Evolutionary conservation across 2,113 vertebrate species (phyloP).

Genomic region (Thunnus thynnus): DNA sequence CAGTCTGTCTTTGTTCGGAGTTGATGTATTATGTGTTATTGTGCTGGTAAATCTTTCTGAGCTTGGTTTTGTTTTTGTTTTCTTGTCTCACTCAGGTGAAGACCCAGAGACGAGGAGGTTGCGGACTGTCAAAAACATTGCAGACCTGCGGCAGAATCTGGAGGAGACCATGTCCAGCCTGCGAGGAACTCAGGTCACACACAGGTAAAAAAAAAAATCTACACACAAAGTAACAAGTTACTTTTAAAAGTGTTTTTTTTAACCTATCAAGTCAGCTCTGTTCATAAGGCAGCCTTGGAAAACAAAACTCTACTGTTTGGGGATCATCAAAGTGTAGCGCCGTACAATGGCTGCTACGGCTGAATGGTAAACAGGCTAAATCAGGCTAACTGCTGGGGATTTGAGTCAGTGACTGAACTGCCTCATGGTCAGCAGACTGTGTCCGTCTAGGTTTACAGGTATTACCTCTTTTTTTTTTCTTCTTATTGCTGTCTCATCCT

Average conservation of each 20-base stretch:
- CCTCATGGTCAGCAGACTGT: conserved; percentile 60
- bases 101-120: conserved; percentile 92
- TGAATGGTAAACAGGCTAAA: conserved; percentile 43
- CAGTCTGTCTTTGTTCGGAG: not conserved
- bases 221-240: not conserved
- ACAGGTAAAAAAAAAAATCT: conserved; percentile 76
- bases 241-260: not conserved
- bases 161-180: conserved; percentile 98
- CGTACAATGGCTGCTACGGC: conserved; percentile 21
- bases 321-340: conserved; percentile 40
- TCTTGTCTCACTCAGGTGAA: conserved; percentile 83
- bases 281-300: not conserved
- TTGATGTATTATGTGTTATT: not conserved
- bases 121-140: conserved; percentile 95
- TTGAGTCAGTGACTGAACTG: conserved; percentile 26
- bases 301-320: conserved; percentile 60
- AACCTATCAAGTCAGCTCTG: not conserved
- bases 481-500: conserved; percentile 6
- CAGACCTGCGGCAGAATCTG: conserved; percentile 95
- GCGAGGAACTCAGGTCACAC: conserved; percentile 94
- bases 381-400: conserved; percentile 35
- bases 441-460: conserved; percentile 50
- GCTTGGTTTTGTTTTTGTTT: not conserved
- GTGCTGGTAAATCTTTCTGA: not conserved
- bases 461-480: conserved; percentile 12